These are phyloP conservation scores for Anaspis maculata DNA, from an alignment of 2,888 invertebrate genomes.

Conservation along the genomic window DNA sequence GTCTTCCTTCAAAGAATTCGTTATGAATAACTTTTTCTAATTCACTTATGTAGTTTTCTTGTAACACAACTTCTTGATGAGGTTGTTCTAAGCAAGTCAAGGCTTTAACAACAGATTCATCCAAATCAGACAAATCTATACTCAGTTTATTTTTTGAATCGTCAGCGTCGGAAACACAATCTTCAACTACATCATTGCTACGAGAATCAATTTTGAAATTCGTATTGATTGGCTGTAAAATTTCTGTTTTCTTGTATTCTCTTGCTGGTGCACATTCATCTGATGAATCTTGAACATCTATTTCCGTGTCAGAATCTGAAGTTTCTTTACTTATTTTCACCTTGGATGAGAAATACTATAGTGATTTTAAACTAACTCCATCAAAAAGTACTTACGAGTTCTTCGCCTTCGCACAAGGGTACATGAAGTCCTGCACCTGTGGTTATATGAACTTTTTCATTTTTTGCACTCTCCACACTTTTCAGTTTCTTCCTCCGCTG, in stretches of 20 bases:
- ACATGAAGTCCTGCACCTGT: constrained; percentile 49
- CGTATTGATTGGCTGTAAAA: constrained; percentile 1
- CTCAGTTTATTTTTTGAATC: constrained; percentile 11
- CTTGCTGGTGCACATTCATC: too few relatives aligned
- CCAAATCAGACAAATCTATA: constrained; percentile 22
- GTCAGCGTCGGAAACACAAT: constrained; percentile 4
- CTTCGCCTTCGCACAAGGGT: constrained; percentile 50
- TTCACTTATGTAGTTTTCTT: constrained; percentile 40
- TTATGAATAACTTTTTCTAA: constrained; percentile 48
- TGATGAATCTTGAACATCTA: constrained; percentile 51
- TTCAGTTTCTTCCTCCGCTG: too few relatives aligned
- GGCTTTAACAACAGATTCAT: constrained; percentile 23
- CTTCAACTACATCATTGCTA: constrained; percentile 2
- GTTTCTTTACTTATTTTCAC: constrained; percentile 36
- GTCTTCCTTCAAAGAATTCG: constrained; percentile 50
- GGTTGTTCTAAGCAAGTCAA: constrained; percentile 42
- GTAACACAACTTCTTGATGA: constrained; percentile 38
- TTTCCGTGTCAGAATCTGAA: constrained; percentile 46
- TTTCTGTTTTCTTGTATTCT: constrained; percentile 8
- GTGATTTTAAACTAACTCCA: background rate
- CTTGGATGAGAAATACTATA: constrained; percentile 22
- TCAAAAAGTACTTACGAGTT: constrained; percentile 26
- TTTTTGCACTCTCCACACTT: constrained; percentile 13
- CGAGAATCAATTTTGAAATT: background rate
- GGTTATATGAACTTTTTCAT: constrained; percentile 31